phyloP scores from a whole-genome alignment of 2,888 invertebrate species.

The Blastobasis lacticolella region DNA sequence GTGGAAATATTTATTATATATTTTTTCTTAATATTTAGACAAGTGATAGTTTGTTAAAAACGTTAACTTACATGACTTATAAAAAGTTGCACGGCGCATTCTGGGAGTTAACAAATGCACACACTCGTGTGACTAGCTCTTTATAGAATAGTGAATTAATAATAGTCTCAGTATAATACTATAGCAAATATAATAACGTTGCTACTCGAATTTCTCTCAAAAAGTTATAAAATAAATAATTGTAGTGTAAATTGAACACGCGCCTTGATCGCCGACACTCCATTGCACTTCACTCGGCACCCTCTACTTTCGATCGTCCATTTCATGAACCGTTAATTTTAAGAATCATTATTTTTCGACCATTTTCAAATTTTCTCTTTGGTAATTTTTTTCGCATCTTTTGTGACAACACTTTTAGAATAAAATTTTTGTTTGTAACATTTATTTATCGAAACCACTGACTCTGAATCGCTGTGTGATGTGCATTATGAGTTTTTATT shows the following conservation, averaged over 20 bases:
- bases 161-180: constrained; percentile 34
- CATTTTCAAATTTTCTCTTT: constrained; percentile 25
- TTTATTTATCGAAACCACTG: constrained; percentile 12
- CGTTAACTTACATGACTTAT: constrained; percentile 1
- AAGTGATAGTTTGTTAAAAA: not conserved
- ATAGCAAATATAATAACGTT: constrained; percentile 27
- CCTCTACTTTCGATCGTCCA: constrained; percentile 26
- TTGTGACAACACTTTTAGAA: constrained; percentile 34
- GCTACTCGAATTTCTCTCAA: constrained; percentile 36
- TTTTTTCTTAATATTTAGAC: constrained; percentile 31
- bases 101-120: constrained; percentile 19
- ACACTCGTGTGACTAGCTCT: constrained; percentile 27
- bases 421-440: constrained; percentile 26
- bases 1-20: constrained; percentile 38
- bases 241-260: constrained; percentile 35
- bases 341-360: constrained; percentile 13
- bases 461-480: constrained; percentile 16
- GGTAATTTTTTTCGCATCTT: constrained; percentile 20
- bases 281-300: constrained; percentile 35
- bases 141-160: constrained; percentile 30
- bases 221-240: constrained; percentile 19
- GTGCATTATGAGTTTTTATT: constrained; percentile 7
- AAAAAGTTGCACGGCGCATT: constrained; percentile 12
- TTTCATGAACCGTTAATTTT: constrained; percentile 5
- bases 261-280: constrained; percentile 38